Evolutionary conservation across 2,797 vertebrate species (phyloP).

Genomic region (Prionace glauca): DNA sequence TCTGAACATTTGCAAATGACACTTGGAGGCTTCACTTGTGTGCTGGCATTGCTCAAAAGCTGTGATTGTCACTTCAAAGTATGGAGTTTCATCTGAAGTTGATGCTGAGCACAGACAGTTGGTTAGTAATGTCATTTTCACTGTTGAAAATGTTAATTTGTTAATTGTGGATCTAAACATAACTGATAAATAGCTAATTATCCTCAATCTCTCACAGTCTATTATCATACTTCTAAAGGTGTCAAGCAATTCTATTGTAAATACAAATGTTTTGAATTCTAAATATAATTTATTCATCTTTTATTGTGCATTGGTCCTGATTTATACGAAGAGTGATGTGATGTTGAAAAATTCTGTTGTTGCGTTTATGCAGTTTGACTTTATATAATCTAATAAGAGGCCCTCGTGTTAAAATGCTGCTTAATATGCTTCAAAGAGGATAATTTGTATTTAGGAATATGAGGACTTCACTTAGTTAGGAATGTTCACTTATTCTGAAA

Average conservation of each 20-base stretch:
- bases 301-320: not conserved
- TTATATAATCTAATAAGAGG: not conserved
- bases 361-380: not conserved
- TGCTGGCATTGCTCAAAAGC: not conserved
- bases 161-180: conserved; percentile 1
- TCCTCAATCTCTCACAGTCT: not conserved
- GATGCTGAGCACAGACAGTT: not conserved
- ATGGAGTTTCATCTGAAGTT: not conserved
- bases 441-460: not conserved
- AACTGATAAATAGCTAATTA: not conserved
- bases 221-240: not conserved
- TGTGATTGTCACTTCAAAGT: not conserved
- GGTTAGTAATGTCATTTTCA: not conserved
- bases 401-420: not conserved
- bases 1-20: not conserved
- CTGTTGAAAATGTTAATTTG: not conserved
- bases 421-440: not conserved
- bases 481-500: not conserved
- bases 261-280: not conserved
- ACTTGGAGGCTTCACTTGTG: not conserved
- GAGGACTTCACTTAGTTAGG: not conserved
- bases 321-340: not conserved
- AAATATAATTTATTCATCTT: conserved; percentile 6
- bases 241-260: not conserved
- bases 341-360: not conserved